Conservation (phyloP, 2,113 vertebrate genomes). For the Actenoides hombroni region DNA sequence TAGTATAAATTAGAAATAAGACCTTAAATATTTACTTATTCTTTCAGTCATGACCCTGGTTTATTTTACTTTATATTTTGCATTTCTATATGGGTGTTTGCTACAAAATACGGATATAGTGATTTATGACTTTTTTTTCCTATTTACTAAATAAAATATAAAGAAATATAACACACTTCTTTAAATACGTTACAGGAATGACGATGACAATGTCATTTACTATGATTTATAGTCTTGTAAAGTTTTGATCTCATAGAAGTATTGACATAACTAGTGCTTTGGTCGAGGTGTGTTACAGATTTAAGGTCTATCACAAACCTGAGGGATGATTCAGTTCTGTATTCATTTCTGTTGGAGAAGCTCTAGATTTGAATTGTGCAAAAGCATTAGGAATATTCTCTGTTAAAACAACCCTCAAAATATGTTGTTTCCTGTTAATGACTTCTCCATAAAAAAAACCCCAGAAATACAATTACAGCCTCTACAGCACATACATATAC, state of each 20-base stretch:
- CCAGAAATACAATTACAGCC: not conserved
- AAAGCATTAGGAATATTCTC: not conserved
- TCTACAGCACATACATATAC: not conserved
- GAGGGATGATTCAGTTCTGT: not conserved
- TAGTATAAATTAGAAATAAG: not conserved
- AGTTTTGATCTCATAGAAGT: not conserved
- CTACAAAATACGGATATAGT: not conserved
- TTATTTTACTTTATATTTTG: not conserved
- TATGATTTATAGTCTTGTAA: not conserved
- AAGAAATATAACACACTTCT: not conserved
- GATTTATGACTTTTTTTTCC: not conserved
- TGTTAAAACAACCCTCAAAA: not conserved
- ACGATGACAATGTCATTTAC: not conserved
- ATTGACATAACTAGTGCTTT: not conserved
- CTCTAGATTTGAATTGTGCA: not conserved
- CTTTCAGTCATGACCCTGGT: not conserved
- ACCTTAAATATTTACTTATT: not conserved
- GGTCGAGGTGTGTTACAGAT: rapidly evolving
- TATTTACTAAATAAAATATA: not conserved
- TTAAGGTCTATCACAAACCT: not conserved
- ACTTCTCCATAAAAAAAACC: not conserved
- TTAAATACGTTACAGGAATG: not conserved
- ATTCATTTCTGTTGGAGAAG: not conserved
- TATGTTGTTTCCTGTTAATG: not conserved
- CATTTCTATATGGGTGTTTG: not conserved